Evolutionary conservation across 2,797 vertebrate genomes (phyloP), one percentile per base, ranked within the genome.

Genomic region (Sebastiscus albofasciatus): DNA sequence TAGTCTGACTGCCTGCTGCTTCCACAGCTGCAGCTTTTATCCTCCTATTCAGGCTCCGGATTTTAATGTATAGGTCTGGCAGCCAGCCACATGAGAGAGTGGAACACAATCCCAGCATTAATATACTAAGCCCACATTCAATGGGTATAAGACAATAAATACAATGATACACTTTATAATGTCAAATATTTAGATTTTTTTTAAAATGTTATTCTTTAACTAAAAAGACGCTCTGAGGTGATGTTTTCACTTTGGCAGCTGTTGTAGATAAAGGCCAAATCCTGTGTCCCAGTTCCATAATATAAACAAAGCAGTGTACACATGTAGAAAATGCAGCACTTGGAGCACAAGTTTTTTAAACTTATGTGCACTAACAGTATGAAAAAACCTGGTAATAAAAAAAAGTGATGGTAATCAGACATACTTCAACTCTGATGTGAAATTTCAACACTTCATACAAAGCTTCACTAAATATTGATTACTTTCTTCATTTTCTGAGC

Each of bases 21-120:
- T 72, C 78, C 76, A 84, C 87, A 92, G 89, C 89, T 93, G 85
- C 67, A 71, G 83, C 86, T 86, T 89, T 89, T 87, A 79, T 91
- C 39, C 87, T 72, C 65, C 65, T 72, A 71, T 80, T 81, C 77
- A 80, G 89, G 34, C 69, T 80, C 59, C 27, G 59, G 42, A 55
- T 74, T 89, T 81, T 69, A 88, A 77, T 72, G 81, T 87, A 85
- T 74, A 31, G 74, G 34, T 42, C 77, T 91, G 89, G 90, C 87
- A 67, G 27, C 4, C 46, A 1, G 79, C 88, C 84, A 86, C 72
- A 79, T 81, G 79, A 85, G 69, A 73, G 58, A 90, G 83, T 71
- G 77, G 87, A 89, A 82, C 75, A 78, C 49, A 70, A 73, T 42
- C 60, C 6, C 4, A 54, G 67, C 61, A 56, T 75, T 66, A 71